phyloP scores from a whole-genome alignment of 2,113 vertebrate species.

The pig (Sus scrofa) region T2T-Sscrofa CM000818.6:62195501-62196000 shows the following conservation, averaged over 20 bases:
- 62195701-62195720: background rate
- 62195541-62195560: background rate
- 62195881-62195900: background rate
- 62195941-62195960: too few species aligned
- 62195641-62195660: background rate
- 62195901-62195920: background rate
- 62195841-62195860: background rate
- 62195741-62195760: background rate
- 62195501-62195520: background rate
- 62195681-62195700: background rate
- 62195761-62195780: conserved; percentile 34
- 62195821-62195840: background rate
- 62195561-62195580: background rate
- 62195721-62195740: background rate
- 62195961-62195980: too few species aligned
- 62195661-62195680: background rate
- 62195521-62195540: background rate
- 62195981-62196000: background rate
- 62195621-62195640: conserved; percentile 35
- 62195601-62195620: background rate
- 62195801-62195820: background rate
- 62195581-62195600: background rate
- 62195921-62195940: background rate
- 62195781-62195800: background rate
- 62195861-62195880: background rate